These are phyloP conservation scores for Saxidomus purpurata DNA, from an alignment of 1,140 invertebrate species.

Conservation along the genomic window DNA sequence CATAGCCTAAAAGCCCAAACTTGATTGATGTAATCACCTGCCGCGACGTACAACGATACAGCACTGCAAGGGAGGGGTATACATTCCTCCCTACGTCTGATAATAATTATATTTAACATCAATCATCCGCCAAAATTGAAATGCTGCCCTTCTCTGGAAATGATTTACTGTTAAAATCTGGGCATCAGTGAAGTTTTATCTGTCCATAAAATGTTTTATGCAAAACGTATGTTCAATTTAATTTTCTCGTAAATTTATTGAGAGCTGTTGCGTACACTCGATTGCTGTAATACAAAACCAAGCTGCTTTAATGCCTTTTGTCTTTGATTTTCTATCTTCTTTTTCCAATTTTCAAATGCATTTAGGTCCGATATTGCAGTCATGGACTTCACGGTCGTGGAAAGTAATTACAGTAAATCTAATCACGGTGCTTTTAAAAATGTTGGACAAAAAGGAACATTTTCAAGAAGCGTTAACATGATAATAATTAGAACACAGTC, in stretches of 20 bases:
- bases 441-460: too few relatives aligned
- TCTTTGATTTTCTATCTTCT: too few relatives aligned
- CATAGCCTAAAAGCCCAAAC: not conserved
- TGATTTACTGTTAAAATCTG: conserved; percentile 33
- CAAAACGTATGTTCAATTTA: conserved; percentile 15
- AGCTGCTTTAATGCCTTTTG: too few relatives aligned
- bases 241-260: not conserved
- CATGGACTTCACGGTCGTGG: too few relatives aligned
- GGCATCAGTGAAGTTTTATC: conserved; percentile 4
- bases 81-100: conserved; percentile 27
- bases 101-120: conserved; percentile 40
- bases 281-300: too few relatives aligned
- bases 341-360: too few relatives aligned
- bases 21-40: conserved; percentile 26
- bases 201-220: conserved; percentile 43
- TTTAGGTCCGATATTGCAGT: too few relatives aligned
- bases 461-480: too few relatives aligned
- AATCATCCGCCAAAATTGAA: conserved; percentile 11
- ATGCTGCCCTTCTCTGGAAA: conserved; percentile 1
- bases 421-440: too few relatives aligned
- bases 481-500: too few relatives aligned
- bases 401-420: too few relatives aligned
- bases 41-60: conserved; percentile 8
- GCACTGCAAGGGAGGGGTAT: not conserved
- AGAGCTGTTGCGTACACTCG: too few relatives aligned